phyloP scores from a whole-genome alignment of 30 jellyfish, hydroid and myxozoan species.

The Morbakka virulenta region DNA sequence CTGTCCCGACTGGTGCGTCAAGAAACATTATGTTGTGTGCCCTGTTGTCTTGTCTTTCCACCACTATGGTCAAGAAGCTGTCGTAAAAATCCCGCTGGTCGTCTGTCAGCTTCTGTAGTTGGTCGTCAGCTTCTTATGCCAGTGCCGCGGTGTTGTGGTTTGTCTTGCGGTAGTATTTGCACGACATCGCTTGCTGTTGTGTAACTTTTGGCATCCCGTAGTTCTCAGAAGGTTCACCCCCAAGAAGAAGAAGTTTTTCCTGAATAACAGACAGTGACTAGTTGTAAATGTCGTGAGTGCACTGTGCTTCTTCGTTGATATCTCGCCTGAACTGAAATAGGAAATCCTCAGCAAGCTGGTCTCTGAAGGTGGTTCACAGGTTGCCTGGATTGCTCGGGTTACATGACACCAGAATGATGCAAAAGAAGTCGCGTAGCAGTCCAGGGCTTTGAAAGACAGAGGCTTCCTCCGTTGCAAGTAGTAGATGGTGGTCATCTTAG shows the following conservation, averaged over 20 bases:
- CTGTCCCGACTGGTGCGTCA: conserved; percentile 92
- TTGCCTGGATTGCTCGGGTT: not conserved
- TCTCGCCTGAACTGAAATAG: not conserved
- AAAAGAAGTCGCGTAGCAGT: not conserved
- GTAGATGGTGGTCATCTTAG: conserved; percentile 46
- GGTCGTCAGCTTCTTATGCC: conserved; percentile 19
- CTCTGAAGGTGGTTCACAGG: conserved; percentile 3
- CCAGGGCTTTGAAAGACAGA: not conserved
- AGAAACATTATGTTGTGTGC: no score
- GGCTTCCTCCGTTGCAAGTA: conserved; percentile 40
- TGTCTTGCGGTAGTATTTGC: not conserved
- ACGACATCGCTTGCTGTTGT: not conserved
- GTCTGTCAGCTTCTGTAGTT: conserved; percentile 1
- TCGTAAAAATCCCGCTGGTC: conserved; percentile 27
- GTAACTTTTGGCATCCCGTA: not conserved
- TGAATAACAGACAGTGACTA: not conserved
- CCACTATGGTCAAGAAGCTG: not conserved
- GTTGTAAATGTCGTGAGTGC: not conserved
- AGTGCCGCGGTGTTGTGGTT: not conserved
- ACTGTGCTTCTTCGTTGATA: not conserved
- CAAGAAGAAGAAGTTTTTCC: not conserved
- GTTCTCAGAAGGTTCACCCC: not conserved
- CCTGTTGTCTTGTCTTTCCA: no score
- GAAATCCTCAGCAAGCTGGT: not conserved
- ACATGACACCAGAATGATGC: not conserved